These are phyloP conservation scores for Petrocephalus microphthalmus DNA, from an alignment of 2,113 vertebrate species.

Conservation along the genomic window DNA sequence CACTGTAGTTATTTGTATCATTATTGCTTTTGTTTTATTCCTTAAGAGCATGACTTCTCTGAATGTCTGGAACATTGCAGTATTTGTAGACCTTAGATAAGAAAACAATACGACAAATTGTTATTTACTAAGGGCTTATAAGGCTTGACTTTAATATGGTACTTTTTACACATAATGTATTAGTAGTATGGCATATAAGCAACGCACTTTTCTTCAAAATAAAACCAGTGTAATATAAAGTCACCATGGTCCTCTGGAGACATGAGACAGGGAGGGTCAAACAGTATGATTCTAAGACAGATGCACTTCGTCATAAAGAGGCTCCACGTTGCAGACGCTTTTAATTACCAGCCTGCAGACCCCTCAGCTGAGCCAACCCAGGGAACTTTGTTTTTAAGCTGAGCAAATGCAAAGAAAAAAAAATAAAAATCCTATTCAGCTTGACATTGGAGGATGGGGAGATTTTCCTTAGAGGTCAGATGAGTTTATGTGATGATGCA, in stretches of 20 bases:
- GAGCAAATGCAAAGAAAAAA: neutral
- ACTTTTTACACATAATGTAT: neutral
- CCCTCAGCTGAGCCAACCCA: neutral
- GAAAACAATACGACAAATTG: neutral
- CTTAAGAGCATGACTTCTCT: neutral
- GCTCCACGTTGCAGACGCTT: neutral
- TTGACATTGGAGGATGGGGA: neutral
- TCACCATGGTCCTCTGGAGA: neutral
- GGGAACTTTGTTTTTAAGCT: neutral
- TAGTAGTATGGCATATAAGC: neutral
- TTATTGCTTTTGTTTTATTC: constrained; percentile 38
- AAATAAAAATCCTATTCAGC: neutral
- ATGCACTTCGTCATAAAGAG: constrained; percentile 1
- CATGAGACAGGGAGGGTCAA: neutral
- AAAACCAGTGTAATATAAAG: neutral
- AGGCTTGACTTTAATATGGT: neutral
- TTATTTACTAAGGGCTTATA: neutral
- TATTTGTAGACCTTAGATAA: neutral
- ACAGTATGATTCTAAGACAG: neutral
- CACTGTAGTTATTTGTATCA: constrained; percentile 49
- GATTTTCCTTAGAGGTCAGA: constrained; percentile 8
- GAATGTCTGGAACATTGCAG: neutral
- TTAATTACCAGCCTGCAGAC: neutral
- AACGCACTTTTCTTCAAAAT: neutral
- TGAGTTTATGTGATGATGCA: neutral